These are phyloP conservation scores for Helarctos malayanus DNA, from an alignment of 2,797 vertebrate species.

Conservation along the genomic window DNA sequence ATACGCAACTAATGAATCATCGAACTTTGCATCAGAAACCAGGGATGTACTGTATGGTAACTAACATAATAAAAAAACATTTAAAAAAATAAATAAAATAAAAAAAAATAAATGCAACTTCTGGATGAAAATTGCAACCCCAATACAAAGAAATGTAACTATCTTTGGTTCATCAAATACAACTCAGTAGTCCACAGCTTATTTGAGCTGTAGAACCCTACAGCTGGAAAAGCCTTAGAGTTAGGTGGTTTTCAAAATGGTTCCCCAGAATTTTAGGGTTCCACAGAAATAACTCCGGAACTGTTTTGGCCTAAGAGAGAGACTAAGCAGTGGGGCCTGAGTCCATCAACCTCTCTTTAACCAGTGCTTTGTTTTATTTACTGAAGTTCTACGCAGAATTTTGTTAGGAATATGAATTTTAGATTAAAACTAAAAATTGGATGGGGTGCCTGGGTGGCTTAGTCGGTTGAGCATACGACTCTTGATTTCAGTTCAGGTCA, in stretches of 20 bases:
- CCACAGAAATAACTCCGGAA: background rate
- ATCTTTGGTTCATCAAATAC: background rate
- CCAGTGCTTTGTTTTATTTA: background rate
- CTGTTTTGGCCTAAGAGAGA: background rate
- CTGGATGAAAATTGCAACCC: background rate
- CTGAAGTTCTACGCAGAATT: background rate
- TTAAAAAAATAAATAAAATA: too few species aligned
- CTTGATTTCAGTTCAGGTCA: background rate
- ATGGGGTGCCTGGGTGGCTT: background rate
- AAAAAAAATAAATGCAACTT: background rate
- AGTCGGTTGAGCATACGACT: background rate
- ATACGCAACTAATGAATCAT: too few species aligned
- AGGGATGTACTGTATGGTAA: too few species aligned
- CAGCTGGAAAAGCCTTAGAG: background rate
- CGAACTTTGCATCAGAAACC: too few species aligned
- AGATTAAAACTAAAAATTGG: background rate
- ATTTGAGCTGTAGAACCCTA: background rate
- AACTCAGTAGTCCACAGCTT: background rate
- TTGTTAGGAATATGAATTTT: background rate
- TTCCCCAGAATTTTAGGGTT: background rate
- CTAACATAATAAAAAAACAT: too few species aligned
- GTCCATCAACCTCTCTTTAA: background rate
- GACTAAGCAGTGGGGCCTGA: background rate
- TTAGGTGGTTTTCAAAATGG: background rate
- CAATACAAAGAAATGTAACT: background rate